phyloP scores from a whole-genome alignment of 2,888 invertebrate species.

The Spilosoma lubricipeda region DNA sequence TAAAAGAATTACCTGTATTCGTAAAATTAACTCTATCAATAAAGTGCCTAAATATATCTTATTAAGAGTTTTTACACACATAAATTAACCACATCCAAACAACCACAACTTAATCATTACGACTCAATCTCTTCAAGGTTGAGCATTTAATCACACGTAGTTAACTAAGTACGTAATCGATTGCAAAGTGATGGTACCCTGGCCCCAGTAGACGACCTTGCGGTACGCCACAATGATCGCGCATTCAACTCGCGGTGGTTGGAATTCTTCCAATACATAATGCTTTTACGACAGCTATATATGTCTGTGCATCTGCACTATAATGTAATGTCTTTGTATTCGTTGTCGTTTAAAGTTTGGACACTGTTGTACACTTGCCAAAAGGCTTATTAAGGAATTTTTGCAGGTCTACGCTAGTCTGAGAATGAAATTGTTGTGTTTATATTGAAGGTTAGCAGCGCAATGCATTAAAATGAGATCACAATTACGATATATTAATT shows the following conservation, averaged over 20 bases:
- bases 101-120: slow-evolving; percentile 19
- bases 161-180: slow-evolving; percentile 13
- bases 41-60: neutral
- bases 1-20: neutral
- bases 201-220: slow-evolving; percentile 65
- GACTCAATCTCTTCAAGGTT: slow-evolving; percentile 18
- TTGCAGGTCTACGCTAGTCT: neutral
- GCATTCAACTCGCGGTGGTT: slow-evolving; percentile 59
- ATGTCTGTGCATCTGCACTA: slow-evolving; percentile 15
- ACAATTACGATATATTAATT: slow-evolving; percentile 1
- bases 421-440: neutral
- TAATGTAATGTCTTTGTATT: slow-evolving; percentile 3
- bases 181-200: slow-evolving; percentile 49
- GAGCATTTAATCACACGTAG: slow-evolving; percentile 13
- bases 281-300: slow-evolving; percentile 46
- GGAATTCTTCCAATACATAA: slow-evolving; percentile 63
- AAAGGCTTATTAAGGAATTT: slow-evolving; percentile 3
- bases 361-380: neutral
- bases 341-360: slow-evolving; percentile 7
- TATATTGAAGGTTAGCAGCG: neutral
- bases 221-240: slow-evolving; percentile 63
- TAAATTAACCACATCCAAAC: slow-evolving; percentile 13
- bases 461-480: neutral
- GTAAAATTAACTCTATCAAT: neutral
- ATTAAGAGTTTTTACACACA: neutral